These are phyloP conservation scores for Leucopsar rothschildi DNA, from an alignment of 2,113 vertebrate genomes.

Conservation along the genomic window DNA sequence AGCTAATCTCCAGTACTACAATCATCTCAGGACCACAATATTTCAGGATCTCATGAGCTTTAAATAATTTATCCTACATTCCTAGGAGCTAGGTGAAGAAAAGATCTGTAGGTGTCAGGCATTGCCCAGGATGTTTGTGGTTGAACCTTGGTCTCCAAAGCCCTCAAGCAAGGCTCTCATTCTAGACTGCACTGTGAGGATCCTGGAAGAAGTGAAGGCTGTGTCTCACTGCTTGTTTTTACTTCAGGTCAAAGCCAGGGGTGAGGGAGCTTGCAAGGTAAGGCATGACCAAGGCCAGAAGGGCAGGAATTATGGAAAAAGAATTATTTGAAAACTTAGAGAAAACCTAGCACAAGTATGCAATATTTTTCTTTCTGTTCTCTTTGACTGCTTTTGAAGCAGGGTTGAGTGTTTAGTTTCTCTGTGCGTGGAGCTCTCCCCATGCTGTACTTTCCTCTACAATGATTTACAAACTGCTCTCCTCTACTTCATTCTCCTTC, in stretches of 20 bases:
- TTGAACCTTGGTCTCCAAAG: not conserved
- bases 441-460: not conserved
- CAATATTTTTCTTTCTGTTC: not conserved
- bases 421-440: not conserved
- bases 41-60: not conserved
- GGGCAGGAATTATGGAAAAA: not conserved
- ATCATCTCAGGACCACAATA: not conserved
- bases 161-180: not conserved
- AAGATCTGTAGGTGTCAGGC: not conserved
- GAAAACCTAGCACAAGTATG: not conserved
- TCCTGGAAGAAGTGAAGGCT: not conserved
- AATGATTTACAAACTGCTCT: slow-evolving; percentile 49
- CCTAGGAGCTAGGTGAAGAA: not conserved
- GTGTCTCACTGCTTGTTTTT: not conserved
- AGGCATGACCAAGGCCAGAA: not conserved
- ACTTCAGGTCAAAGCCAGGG: not conserved
- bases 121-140: not conserved
- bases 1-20: not conserved
- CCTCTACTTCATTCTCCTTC: slow-evolving; percentile 12
- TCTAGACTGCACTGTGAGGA: not conserved
- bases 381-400: not conserved
- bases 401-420: not conserved
- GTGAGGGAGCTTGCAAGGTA: not conserved
- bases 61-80: not conserved
- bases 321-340: not conserved